Evolutionary conservation across 2,113 vertebrate genomes (phyloP).

Genomic region (Apaloderma vittatum): DNA sequence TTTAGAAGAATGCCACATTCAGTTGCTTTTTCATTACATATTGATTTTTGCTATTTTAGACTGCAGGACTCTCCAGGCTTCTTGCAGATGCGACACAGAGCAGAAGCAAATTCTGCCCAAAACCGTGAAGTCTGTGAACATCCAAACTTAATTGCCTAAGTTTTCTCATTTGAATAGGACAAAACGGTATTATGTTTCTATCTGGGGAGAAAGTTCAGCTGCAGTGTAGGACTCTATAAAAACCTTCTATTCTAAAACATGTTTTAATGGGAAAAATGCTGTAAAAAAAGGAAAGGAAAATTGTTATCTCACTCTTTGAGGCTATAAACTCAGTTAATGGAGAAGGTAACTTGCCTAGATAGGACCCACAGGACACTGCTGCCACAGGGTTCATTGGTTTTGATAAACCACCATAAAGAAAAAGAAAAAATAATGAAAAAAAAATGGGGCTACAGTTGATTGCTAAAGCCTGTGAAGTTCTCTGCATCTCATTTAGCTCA

Average conservation of each 20-base stretch:
- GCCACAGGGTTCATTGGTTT: neutral
- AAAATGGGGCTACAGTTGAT: neutral
- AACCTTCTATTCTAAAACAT: neutral
- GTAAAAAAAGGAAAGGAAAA: neutral
- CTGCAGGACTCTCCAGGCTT: neutral
- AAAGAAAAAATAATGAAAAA: neutral
- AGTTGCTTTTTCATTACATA: neutral
- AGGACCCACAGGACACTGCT: neutral
- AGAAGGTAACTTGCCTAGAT: neutral
- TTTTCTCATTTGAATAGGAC: neutral
- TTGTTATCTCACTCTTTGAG: neutral
- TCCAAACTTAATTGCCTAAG: neutral
- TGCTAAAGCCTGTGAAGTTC: neutral
- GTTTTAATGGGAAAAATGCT: neutral
- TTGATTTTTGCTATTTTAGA: conserved; percentile 17
- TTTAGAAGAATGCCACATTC: neutral
- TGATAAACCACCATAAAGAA: neutral
- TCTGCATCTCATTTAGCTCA: neutral
- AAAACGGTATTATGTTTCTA: neutral
- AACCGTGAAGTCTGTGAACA: neutral
- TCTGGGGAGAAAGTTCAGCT: neutral
- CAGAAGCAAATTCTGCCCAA: neutral
- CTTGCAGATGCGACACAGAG: neutral
- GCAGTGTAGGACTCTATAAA: neutral
- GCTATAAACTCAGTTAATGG: neutral